These are phyloP conservation scores for Prionailurus viverrinus DNA, from an alignment of 2,113 vertebrate genomes.

Conservation along the genomic window DNA sequence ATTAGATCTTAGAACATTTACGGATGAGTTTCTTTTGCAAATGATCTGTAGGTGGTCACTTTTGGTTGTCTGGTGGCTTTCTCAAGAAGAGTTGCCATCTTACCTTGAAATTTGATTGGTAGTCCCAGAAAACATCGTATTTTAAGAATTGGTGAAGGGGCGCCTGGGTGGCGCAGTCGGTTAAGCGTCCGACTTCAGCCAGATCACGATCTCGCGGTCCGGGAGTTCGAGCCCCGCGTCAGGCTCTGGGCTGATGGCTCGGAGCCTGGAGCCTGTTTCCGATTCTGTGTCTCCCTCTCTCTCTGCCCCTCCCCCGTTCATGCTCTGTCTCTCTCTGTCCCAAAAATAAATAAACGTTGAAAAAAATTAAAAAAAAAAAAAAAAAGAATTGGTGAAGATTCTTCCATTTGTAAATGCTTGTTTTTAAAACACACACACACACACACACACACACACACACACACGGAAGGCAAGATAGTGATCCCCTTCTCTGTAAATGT, in stretches of 20 bases:
- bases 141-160: constrained; percentile 35
- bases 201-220: too few species aligned
- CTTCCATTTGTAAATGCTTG: constrained; percentile 25
- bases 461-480: neutral
- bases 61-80: constrained; percentile 9
- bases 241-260: too few species aligned
- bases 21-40: neutral
- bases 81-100: neutral
- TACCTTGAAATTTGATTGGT: constrained; percentile 34
- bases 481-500: neutral
- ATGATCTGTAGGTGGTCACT: neutral
- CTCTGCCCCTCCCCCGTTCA: too few species aligned
- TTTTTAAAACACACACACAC: neutral
- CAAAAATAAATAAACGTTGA: too few species aligned
- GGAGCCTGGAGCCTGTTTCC: too few species aligned
- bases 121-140: neutral
- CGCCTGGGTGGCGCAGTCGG: too few species aligned
- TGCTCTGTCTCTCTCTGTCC: too few species aligned
- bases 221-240: too few species aligned
- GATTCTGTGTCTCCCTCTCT: too few species aligned
- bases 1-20: constrained; percentile 5
- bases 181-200: too few species aligned
- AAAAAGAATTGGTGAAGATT: neutral
- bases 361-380: too few species aligned
- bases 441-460: neutral